phyloP scores from a whole-genome alignment of 2,888 invertebrate species.

The Aporophyla lueneburgensis region DNA sequence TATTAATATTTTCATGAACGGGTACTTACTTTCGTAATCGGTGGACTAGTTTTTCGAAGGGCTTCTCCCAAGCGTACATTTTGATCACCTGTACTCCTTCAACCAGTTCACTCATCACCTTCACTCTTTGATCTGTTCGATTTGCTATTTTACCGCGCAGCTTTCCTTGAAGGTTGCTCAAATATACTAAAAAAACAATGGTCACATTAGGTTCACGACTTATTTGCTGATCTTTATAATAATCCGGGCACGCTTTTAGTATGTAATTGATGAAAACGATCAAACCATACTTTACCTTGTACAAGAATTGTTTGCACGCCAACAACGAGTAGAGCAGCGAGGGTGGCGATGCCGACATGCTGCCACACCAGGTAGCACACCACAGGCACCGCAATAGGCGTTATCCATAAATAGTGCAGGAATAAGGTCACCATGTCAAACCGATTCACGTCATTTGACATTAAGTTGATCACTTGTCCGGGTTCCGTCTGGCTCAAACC shows the following conservation, averaged over 20 bases:
- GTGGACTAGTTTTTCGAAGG: constrained; percentile 93
- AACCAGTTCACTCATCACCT: constrained; percentile 95
- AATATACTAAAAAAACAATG: constrained; percentile 76
- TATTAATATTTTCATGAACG: neutral
- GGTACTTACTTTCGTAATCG: constrained; percentile 92
- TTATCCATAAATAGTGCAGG: constrained; percentile 95
- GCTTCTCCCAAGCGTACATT: constrained; percentile 96
- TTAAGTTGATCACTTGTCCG: constrained; percentile 95
- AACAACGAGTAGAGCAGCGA: constrained; percentile 85
- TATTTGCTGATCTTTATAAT: neutral
- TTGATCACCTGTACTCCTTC: constrained; percentile 95
- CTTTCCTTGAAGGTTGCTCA: constrained; percentile 85
- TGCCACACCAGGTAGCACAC: constrained; percentile 86
- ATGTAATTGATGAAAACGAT: neutral
- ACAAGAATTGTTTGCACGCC: constrained; percentile 91
- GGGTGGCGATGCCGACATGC: constrained; percentile 82
- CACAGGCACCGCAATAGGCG: constrained; percentile 93
- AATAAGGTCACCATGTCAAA: constrained; percentile 94
- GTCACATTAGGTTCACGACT: neutral
- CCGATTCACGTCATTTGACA: constrained; percentile 96
- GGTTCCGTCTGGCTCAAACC: constrained; percentile 92
- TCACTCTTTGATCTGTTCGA: constrained; percentile 94
- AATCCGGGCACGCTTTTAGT: neutral
- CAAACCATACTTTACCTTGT: constrained; percentile 77
- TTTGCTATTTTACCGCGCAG: constrained; percentile 92